These are phyloP conservation scores for Jordanella pulchra DNA, from an alignment of 2,797 vertebrate genomes.

Conservation along the genomic window DNA sequence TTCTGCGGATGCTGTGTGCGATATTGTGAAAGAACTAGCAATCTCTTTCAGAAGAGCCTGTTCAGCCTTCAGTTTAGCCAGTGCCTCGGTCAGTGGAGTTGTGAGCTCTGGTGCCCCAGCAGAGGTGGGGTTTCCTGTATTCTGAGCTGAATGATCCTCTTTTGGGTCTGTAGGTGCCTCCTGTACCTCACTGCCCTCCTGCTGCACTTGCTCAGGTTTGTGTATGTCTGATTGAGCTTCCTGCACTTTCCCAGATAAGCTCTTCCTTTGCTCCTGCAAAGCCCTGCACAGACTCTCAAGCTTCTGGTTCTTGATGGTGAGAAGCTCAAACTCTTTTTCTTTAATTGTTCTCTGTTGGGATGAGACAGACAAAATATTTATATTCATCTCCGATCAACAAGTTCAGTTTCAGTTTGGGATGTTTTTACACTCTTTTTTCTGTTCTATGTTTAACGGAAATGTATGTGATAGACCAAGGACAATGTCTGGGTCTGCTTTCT, in stretches of 20 bases:
- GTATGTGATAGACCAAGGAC: neutral
- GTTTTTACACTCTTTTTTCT: no score
- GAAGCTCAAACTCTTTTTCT: slow-evolving; percentile 93
- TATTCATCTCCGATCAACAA: neutral
- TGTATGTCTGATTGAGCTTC: slow-evolving; percentile 57
- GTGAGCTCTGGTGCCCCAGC: neutral
- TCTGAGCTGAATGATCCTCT: slow-evolving; percentile 18
- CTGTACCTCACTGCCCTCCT: slow-evolving; percentile 42
- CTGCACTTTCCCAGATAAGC: slow-evolving; percentile 86
- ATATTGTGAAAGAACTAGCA: slow-evolving; percentile 80
- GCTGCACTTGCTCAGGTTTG: slow-evolving; percentile 18
- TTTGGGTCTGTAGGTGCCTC: slow-evolving; percentile 16
- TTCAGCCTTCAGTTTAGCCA: slow-evolving; percentile 67
- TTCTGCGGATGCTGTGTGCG: slow-evolving; percentile 67
- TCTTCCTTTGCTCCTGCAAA: slow-evolving; percentile 93
- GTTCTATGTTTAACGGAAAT: no score
- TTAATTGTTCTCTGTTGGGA: slow-evolving; percentile 88
- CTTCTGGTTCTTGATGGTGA: slow-evolving; percentile 90
- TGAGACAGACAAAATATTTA: neutral
- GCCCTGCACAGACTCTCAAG: slow-evolving; percentile 95
- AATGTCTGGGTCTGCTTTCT: neutral
- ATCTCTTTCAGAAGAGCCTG: slow-evolving; percentile 82
- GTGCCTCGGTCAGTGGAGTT: slow-evolving; percentile 59
- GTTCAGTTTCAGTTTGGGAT: neutral
- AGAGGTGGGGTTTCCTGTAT: slow-evolving; percentile 1